A percentile compares a stretch with the other conserved stretches of the same genome.
These are phyloP conservation scores for Sebastes itinus DNA, from an alignment of 2,797 vertebrate species.

Conservation along the genomic window DNA sequence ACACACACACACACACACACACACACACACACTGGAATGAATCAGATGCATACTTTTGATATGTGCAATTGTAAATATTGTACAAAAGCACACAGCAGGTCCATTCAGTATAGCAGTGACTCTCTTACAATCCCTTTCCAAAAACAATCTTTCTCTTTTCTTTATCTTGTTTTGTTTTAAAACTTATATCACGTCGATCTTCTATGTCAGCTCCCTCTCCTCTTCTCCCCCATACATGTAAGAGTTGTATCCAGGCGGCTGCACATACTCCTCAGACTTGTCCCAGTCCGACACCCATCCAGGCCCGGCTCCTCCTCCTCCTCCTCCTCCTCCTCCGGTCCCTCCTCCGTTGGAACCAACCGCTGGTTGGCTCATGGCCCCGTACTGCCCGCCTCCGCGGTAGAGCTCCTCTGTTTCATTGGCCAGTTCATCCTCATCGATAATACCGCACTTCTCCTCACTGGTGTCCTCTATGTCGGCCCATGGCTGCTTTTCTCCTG, in stretches of 20 bases:
- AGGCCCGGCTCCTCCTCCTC: slow-evolving; percentile 25
- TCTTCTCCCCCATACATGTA: slow-evolving; percentile 69
- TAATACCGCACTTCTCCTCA: slow-evolving; percentile 98
- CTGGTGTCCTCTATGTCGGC: slow-evolving; percentile 97
- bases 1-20: slow-evolving; percentile 28
- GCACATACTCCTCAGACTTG: slow-evolving; percentile 83
- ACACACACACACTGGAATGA: slow-evolving; percentile 35
- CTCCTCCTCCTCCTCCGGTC: slow-evolving; percentile 24
- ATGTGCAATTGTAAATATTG: slow-evolving; percentile 57
- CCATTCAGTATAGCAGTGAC: slow-evolving; percentile 54
- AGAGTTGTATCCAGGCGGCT: slow-evolving; percentile 79
- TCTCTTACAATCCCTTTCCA: slow-evolving; percentile 37
- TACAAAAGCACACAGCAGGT: slow-evolving; percentile 61
- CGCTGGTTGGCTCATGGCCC: slow-evolving; percentile 77
- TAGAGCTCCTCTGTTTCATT: slow-evolving; percentile 96
- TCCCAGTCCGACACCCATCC: slow-evolving; percentile 84
- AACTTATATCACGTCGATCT: slow-evolving; percentile 3
- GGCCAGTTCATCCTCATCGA: slow-evolving; percentile 96
- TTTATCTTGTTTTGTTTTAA: slow-evolving; percentile 1
- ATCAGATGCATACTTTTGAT: slow-evolving; percentile 47
- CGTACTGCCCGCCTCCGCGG: slow-evolving; percentile 87
- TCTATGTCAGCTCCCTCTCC: slow-evolving; percentile 76
- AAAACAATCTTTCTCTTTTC: slow-evolving; percentile 44
- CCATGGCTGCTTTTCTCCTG: slow-evolving; percentile 96
- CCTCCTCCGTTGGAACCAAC: slow-evolving; percentile 77